Evolutionary conservation across 2,113 vertebrate species (phyloP).

Genomic region (Laticauda colubrina): DNA sequence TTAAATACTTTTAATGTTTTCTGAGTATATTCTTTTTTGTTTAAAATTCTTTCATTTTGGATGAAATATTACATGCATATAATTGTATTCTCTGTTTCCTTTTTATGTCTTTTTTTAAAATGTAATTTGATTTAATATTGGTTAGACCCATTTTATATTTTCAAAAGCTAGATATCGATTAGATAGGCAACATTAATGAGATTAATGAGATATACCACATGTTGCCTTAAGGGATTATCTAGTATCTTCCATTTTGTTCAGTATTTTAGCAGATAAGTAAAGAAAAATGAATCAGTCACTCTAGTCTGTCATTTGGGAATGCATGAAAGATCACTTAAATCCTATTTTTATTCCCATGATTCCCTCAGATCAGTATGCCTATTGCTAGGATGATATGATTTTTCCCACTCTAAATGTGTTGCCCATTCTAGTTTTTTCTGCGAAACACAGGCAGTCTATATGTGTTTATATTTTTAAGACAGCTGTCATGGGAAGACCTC

Average conservation of each 20-base stretch:
- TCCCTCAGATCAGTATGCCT: conserved; percentile 73
- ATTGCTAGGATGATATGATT: conserved; percentile 64
- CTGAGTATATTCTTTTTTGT: conserved; percentile 14
- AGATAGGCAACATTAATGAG: conserved; percentile 76
- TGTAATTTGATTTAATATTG: conserved; percentile 72
- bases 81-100: conserved; percentile 65
- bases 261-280: conserved; percentile 72
- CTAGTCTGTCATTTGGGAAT: conserved; percentile 71
- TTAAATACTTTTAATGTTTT: conserved; percentile 58
- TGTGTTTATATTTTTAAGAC: conserved; percentile 81
- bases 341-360: conserved; percentile 68
- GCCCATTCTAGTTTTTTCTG: conserved; percentile 71
- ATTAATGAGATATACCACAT: conserved; percentile 79
- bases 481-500: conserved; percentile 94
- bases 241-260: conserved; percentile 80
- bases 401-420: conserved; percentile 68
- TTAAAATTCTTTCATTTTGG: conserved; percentile 69
- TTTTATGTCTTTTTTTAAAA: conserved; percentile 52
- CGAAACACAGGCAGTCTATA: conserved; percentile 81
- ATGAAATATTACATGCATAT: conserved; percentile 70
- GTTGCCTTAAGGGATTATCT: conserved; percentile 85
- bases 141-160: conserved; percentile 73
- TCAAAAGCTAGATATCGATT: conserved; percentile 76
- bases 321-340: conserved; percentile 72
- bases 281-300: conserved; percentile 66